phyloP scores from a whole-genome alignment of 2,888 invertebrate species.

The Rhyacophila evoluta region DNA sequence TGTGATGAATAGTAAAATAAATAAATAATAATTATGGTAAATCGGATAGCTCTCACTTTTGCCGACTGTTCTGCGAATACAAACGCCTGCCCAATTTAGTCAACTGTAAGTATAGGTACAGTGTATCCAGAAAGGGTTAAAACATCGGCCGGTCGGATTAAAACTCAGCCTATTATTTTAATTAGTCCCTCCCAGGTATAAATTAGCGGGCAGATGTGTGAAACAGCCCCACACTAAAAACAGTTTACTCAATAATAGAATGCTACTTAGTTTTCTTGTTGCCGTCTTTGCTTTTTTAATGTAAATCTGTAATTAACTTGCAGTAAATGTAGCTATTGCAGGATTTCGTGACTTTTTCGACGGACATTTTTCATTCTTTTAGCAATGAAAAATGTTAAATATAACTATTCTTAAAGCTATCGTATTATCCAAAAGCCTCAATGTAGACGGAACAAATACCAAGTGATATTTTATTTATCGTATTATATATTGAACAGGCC shows the following conservation, averaged over 20 bases:
- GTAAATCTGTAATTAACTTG: neutral
- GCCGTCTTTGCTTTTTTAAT: neutral
- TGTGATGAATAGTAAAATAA: no score
- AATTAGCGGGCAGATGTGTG: constrained; percentile 54
- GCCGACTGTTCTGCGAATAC: neutral
- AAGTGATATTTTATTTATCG: no score
- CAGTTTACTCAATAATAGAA: constrained; percentile 36
- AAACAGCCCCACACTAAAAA: constrained; percentile 41
- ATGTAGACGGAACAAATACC: no score
- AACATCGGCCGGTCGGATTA: constrained; percentile 33
- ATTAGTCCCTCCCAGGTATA: constrained; percentile 52
- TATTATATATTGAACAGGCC: no score
- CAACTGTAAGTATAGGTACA: constrained; percentile 25
- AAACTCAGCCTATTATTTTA: constrained; percentile 53
- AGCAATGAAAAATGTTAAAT: no score
- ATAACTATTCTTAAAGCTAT: no score
- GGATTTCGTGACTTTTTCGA: neutral
- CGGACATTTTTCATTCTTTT: neutral
- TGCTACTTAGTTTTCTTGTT: constrained; percentile 38
- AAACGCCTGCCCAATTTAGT: constrained; percentile 29
- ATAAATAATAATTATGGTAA: no score
- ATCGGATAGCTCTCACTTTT: neutral
- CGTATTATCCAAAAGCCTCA: no score
- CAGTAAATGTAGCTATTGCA: neutral
- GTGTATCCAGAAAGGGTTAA: constrained; percentile 36